Percentiles rank a stretch among this genome's conserved stretches.
phyloP scores from a whole-genome alignment of 2,797 vertebrate genomes.

The Pipistrellus pipistrellus region DNA sequence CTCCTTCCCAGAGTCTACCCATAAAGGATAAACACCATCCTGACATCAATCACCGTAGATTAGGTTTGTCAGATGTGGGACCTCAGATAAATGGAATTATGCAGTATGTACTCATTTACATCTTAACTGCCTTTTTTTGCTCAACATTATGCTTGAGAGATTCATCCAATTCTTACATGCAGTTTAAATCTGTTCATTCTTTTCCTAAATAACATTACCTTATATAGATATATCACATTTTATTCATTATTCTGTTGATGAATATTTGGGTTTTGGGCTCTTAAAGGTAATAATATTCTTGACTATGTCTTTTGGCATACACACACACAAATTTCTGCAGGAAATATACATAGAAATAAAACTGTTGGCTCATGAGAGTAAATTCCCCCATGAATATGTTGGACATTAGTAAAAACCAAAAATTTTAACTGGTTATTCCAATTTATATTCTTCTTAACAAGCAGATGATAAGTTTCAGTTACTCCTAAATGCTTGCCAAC shows the following conservation, averaged over 20 bases:
- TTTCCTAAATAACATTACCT: not conserved
- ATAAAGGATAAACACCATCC: not conserved
- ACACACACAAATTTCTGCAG: not conserved
- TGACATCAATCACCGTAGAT: not conserved
- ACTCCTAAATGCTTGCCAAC: not conserved
- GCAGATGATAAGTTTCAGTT: slow-evolving; percentile 14
- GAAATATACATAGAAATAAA: slow-evolving; percentile 49
- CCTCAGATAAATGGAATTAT: not conserved
- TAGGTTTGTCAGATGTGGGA: not conserved
- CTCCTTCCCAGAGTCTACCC: not conserved
- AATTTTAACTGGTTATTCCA: slow-evolving; percentile 44
- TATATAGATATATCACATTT: not conserved
- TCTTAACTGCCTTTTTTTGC: not conserved
- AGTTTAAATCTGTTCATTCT: slow-evolving; percentile 23
- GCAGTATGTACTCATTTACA: not conserved
- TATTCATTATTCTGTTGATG: not conserved
- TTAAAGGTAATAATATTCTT: not conserved
- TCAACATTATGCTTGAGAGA: not conserved
- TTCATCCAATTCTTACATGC: not conserved
- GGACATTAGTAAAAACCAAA: slow-evolving; percentile 14
- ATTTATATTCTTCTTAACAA: slow-evolving; percentile 35
- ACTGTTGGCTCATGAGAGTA: slow-evolving; percentile 23
- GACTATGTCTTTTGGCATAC: not conserved
- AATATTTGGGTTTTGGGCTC: slow-evolving; percentile 1
- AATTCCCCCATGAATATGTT: not conserved